These are phyloP conservation scores for Drosophila ananassae DNA, from an alignment of 1,140 invertebrate species.

Conservation along the genomic window DNA sequence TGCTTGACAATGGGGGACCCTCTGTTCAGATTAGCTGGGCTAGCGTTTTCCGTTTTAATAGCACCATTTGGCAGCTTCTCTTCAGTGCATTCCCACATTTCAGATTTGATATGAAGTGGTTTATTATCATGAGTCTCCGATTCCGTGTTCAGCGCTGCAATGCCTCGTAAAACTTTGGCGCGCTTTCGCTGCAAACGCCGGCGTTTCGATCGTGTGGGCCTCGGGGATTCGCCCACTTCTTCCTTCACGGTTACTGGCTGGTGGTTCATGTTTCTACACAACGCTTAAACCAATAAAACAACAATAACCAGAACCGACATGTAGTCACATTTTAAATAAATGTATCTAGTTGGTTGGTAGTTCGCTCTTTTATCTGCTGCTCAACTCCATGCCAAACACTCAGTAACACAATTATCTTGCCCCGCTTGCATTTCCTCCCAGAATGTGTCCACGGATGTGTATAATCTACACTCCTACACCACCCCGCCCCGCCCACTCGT, in stretches of 20 bases:
- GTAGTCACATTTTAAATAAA: slow-evolving; percentile 66
- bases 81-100: too few species aligned
- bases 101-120: too few species aligned
- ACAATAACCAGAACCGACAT: background rate
- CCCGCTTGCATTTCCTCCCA: slow-evolving; percentile 36
- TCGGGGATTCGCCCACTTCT: background rate
- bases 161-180: background rate
- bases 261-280: background rate
- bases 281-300: background rate
- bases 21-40: too few species aligned
- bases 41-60: background rate
- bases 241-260: background rate
- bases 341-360: slow-evolving; percentile 69
- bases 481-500: slow-evolving; percentile 23
- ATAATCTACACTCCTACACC: background rate
- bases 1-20: too few species aligned
- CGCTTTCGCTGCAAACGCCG: background rate
- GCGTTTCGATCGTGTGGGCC: background rate
- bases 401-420: slow-evolving; percentile 28
- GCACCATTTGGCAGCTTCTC: too few species aligned
- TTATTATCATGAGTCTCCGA: background rate
- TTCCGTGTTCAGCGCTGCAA: background rate
- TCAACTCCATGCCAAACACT: slow-evolving; percentile 8
- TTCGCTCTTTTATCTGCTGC: slow-evolving; percentile 64
- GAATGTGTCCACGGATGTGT: slow-evolving; percentile 21